Evolutionary conservation across 2,888 invertebrate genomes (phyloP).

Genomic region (Axea sp.): DNA sequence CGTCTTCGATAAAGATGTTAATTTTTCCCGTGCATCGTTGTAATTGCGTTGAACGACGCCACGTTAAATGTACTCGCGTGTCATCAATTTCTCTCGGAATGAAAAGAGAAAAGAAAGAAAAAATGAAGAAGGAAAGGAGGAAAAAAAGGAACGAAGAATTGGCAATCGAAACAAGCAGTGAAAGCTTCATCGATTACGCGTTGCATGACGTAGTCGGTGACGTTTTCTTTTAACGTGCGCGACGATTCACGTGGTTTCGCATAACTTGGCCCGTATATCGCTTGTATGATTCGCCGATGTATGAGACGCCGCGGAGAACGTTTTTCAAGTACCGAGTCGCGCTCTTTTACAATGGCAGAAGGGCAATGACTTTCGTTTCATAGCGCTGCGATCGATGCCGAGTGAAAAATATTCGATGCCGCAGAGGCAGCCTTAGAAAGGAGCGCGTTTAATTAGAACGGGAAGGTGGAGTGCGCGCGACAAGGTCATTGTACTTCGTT

Average conservation of each 20-base stretch:
- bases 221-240: conserved; percentile 41
- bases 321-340: conserved; percentile 56
- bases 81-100: conserved; percentile 26
- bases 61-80: conserved; percentile 25
- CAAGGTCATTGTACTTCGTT: conserved; percentile 58
- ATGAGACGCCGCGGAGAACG: conserved; percentile 30
- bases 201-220: conserved; percentile 47
- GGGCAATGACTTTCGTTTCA: conserved; percentile 58
- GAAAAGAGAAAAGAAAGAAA: conserved; percentile 12
- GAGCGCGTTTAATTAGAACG: conserved; percentile 56
- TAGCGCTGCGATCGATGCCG: conserved; percentile 51
- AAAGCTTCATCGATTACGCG: conserved; percentile 54
- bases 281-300: conserved; percentile 52
- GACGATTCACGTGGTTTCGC: conserved; percentile 43
- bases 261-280: conserved; percentile 53
- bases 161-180: conserved; percentile 44
- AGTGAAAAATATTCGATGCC: conserved; percentile 53
- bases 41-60: conserved; percentile 19
- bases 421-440: conserved; percentile 57
- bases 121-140: not conserved
- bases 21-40: conserved; percentile 1
- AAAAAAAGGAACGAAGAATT: conserved; percentile 14
- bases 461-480: conserved; percentile 52
- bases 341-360: conserved; percentile 52
- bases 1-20: not conserved